Evolutionary conservation across 2,797 vertebrate genomes (phyloP).

Genomic region (Anas acuta): DNA sequence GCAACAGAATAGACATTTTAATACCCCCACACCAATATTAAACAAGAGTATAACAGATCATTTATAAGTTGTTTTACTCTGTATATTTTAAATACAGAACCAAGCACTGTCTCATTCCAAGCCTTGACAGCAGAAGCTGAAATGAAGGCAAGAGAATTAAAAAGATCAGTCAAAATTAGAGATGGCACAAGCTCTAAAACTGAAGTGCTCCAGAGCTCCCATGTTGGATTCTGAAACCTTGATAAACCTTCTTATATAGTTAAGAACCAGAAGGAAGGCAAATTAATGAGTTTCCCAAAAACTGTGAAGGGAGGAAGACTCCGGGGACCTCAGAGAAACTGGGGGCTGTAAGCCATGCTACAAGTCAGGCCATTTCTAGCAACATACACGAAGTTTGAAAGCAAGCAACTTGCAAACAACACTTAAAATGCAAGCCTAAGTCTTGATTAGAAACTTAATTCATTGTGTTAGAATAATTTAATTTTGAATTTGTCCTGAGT

Average conservation of each 20-base stretch:
- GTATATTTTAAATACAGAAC: neutral
- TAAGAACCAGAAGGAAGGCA: neutral
- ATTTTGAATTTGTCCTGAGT: neutral
- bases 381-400: neutral
- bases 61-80: neutral
- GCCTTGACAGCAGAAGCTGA: neutral
- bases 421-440: neutral
- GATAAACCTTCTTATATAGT: neutral
- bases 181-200: neutral
- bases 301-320: neutral
- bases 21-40: neutral
- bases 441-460: neutral
- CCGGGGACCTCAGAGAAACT: neutral
- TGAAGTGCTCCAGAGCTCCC: neutral
- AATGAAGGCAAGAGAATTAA: constrained; percentile 13
- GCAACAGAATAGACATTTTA: neutral
- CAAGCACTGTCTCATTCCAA: neutral
- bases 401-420: neutral
- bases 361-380: neutral
- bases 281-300: neutral
- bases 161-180: constrained; percentile 14
- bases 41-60: neutral
- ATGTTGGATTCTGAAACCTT: neutral
- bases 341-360: neutral
- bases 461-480: neutral